Conservation (phyloP, 2,888 invertebrate species). For the Ceriagrion tenellum region DNA sequence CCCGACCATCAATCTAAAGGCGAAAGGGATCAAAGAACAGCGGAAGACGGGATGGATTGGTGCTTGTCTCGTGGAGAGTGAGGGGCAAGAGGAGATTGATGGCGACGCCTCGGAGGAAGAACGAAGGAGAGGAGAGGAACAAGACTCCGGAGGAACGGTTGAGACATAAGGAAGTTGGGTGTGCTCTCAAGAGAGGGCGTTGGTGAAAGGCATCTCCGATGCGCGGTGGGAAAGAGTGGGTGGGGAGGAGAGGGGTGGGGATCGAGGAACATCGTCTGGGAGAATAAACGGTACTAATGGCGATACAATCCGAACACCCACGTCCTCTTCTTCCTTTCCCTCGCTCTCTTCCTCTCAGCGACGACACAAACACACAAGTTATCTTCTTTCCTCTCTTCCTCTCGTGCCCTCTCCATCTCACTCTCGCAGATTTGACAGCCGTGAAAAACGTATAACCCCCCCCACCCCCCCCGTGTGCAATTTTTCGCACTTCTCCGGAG, state of each 20-base stretch:
- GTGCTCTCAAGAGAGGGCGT: background rate
- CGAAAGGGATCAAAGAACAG: background rate
- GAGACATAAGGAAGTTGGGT: background rate
- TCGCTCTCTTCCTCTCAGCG: too few relatives aligned
- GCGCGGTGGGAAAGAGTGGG: too few relatives aligned
- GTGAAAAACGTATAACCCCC: background rate
- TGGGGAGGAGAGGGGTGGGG: too few relatives aligned
- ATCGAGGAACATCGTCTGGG: background rate
- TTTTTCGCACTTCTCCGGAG: background rate
- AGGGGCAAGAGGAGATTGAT: background rate
- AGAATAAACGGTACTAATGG: constrained; percentile 25
- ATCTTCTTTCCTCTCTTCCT: background rate
- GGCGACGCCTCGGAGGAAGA: background rate
- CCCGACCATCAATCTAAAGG: background rate
- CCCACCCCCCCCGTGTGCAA: background rate
- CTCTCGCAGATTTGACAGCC: background rate
- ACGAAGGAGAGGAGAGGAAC: too few relatives aligned
- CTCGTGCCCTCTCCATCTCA: background rate
- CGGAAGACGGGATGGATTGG: background rate
- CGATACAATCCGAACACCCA: background rate
- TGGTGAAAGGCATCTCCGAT: too few relatives aligned
- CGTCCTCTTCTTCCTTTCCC: background rate
- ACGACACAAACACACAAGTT: background rate
- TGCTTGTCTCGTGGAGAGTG: too few relatives aligned
- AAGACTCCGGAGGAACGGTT: background rate